Evolutionary conservation across 2,113 vertebrate genomes (phyloP).

Genomic region (Melanerpes aurifrons): DNA sequence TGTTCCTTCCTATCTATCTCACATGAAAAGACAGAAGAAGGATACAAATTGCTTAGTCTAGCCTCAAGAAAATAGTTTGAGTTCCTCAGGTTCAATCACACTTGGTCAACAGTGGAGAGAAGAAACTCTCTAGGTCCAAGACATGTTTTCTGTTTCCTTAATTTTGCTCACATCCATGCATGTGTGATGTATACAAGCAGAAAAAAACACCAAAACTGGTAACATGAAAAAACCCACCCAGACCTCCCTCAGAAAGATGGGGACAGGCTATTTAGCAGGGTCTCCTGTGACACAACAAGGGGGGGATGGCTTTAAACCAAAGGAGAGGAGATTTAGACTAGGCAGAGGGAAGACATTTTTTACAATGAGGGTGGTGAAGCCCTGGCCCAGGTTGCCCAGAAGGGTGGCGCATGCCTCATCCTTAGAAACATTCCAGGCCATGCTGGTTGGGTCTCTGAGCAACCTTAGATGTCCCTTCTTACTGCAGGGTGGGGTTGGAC

Average conservation of each 20-base stretch:
- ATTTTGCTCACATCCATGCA: background rate
- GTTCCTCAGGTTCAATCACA: background rate
- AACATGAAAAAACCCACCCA: background rate
- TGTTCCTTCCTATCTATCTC: background rate
- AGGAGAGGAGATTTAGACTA: background rate
- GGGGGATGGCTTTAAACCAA: too few relatives aligned
- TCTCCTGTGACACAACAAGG: too few relatives aligned
- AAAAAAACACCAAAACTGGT: background rate
- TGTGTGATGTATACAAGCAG: background rate
- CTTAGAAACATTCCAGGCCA: background rate
- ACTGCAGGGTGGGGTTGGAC: too few relatives aligned
- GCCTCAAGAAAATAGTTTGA: background rate
- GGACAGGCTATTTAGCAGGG: too few relatives aligned
- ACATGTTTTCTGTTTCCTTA: background rate
- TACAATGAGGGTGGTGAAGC: background rate
- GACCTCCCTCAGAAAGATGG: accelerated
- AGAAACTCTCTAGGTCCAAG: background rate
- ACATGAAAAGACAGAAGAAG: background rate
- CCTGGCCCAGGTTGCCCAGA: background rate
- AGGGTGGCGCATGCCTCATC: background rate
- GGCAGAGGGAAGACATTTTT: background rate
- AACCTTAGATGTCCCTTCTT: background rate
- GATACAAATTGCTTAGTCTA: background rate
- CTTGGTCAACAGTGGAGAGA: background rate
- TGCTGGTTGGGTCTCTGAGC: background rate